Conservation (phyloP, 2,797 vertebrate species). For the Sciurus carolinensis region DNA sequence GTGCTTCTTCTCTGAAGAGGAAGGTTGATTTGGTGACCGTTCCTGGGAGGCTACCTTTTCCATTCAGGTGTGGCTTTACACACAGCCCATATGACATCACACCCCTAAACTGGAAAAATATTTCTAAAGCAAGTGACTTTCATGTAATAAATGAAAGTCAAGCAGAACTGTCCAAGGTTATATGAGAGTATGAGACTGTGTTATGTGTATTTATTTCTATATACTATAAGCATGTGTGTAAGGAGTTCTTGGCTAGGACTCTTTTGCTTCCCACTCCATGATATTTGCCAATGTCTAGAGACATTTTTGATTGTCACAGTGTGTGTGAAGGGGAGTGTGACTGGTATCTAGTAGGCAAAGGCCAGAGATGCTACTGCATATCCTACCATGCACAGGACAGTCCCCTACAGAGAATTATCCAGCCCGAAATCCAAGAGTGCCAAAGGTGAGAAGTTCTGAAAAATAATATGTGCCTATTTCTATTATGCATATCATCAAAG, state of each 20-base stretch:
- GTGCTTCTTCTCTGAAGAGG: not conserved
- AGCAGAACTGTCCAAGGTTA: not conserved
- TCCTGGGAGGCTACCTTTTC: not conserved
- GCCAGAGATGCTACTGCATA: not conserved
- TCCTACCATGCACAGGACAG: not conserved
- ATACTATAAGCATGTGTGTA: not conserved
- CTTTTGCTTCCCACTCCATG: not conserved
- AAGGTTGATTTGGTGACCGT: not conserved
- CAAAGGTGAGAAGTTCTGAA: not conserved
- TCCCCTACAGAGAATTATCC: not conserved
- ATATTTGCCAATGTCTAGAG: not conserved
- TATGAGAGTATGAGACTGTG: not conserved
- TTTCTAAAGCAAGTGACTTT: conserved; percentile 41
- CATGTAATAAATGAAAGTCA: conserved; percentile 30
- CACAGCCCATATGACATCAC: not conserved
- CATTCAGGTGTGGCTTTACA: not conserved
- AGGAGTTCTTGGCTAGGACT: not conserved
- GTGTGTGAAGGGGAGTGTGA: not conserved
- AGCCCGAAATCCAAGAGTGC: not conserved
- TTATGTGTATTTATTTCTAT: not conserved
- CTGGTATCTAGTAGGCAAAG: not conserved
- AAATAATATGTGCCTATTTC: not conserved
- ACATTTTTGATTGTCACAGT: not conserved
- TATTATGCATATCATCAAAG: not conserved
- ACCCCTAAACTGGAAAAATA: not conserved